Percentiles rank a stretch among this genome's conserved stretches.
Conservation (phyloP, 2,888 invertebrate species). For the Thumatha senex region DNA sequence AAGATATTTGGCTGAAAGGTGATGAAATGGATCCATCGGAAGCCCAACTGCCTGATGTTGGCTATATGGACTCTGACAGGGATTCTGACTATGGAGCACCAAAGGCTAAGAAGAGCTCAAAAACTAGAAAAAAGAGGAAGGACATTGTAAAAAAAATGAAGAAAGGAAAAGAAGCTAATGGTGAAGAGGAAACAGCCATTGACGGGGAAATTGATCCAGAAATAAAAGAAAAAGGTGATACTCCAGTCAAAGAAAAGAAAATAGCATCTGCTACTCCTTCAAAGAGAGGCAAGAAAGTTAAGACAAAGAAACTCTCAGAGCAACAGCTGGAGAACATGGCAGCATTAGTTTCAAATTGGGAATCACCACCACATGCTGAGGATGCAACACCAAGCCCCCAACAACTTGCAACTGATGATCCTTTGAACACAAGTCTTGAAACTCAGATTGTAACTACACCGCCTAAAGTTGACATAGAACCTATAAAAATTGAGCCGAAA, state of each 20-base stretch:
- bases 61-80: slow-evolving; percentile 75
- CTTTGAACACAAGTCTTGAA: slow-evolving; percentile 30
- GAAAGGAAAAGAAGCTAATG: slow-evolving; percentile 31
- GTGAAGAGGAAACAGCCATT: slow-evolving; percentile 19
- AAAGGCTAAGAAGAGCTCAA: slow-evolving; percentile 48
- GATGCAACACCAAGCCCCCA: slow-evolving; percentile 37
- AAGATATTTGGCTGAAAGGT: slow-evolving; percentile 92
- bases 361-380: slow-evolving; percentile 61
- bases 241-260: slow-evolving; percentile 33
- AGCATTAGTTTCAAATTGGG: slow-evolving; percentile 64
- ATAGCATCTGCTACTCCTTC: slow-evolving; percentile 18
- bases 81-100: slow-evolving; percentile 75
- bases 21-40: slow-evolving; percentile 87
- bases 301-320: slow-evolving; percentile 62
- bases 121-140: slow-evolving; percentile 54
- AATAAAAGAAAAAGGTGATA: slow-evolving; percentile 25
- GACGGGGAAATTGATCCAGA: slow-evolving; percentile 17
- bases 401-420: slow-evolving; percentile 20
- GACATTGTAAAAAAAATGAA: slow-evolving; percentile 48
- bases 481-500: slow-evolving; percentile 52
- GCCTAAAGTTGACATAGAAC: neutral
- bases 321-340: slow-evolving; percentile 65
- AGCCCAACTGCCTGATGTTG: slow-evolving; percentile 73
- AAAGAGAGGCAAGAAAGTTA: slow-evolving; percentile 46
- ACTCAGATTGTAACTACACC: slow-evolving; percentile 7